Evolutionary conservation across 2,797 vertebrate species (phyloP).

Genomic region (Paramormyrops hopkinsi): DNA sequence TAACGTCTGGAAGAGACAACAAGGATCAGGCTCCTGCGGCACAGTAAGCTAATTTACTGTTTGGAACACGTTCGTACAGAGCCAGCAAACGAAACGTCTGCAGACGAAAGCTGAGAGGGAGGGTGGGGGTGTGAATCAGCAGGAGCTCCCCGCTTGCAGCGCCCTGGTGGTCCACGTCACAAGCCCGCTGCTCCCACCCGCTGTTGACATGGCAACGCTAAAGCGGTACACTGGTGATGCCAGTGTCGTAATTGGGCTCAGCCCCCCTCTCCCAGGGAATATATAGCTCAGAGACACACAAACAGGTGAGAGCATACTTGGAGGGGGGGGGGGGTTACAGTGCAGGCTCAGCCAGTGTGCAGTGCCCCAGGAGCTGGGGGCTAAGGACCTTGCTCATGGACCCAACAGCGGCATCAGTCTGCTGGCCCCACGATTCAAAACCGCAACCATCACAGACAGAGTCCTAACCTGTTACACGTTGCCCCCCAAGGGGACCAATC

Average conservation of each 20-base stretch:
- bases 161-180: not conserved
- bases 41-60: not conserved
- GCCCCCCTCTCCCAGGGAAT: not conserved
- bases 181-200: not conserved
- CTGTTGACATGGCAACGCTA: not conserved
- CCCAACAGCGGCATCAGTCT: not conserved
- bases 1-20: not conserved
- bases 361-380: too few relatives aligned
- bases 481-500: not conserved
- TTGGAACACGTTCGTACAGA: not conserved
- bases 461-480: not conserved
- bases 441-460: not conserved
- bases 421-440: not conserved
- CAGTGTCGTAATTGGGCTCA: not conserved
- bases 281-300: not conserved
- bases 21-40: not conserved
- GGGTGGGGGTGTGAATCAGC: not conserved
- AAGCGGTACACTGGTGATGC: not conserved
- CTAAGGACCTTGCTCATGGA: not conserved
- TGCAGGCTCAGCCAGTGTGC: not conserved
- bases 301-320: not conserved
- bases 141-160: not conserved
- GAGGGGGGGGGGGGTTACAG: not conserved
- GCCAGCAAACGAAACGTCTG: not conserved
- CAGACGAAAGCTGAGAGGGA: not conserved